Evolutionary conservation across 2,888 invertebrate genomes (phyloP).

Genomic region (Hemicrepidius hirtus): DNA sequence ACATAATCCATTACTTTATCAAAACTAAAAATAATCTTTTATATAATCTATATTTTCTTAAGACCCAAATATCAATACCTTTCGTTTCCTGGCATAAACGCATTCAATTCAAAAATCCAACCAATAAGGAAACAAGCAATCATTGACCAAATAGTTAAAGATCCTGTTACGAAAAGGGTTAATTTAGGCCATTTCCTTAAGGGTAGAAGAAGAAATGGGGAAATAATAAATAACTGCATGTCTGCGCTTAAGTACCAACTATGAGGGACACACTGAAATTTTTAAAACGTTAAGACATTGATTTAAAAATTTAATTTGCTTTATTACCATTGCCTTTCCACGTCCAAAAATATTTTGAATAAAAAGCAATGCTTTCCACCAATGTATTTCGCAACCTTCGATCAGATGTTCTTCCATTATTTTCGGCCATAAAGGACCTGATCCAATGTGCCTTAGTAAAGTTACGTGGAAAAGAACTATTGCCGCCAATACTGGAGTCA

Average conservation of each 20-base stretch:
- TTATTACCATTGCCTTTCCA: neutral
- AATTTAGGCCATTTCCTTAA: conserved; percentile 52
- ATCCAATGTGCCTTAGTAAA: conserved; percentile 71
- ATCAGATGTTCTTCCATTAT: conserved; percentile 56
- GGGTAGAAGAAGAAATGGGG: conserved; percentile 71
- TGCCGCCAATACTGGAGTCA: conserved; percentile 73
- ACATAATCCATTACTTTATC: conserved; percentile 1
- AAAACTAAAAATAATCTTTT: neutral
- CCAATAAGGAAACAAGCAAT: neutral
- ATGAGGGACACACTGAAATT: conserved; percentile 69
- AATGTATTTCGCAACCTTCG: conserved; percentile 65
- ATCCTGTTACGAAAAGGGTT: neutral
- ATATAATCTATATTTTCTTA: conserved; percentile 43
- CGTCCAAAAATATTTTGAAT: conserved; percentile 65
- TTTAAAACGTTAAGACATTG: too few species aligned
- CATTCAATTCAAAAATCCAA: conserved; percentile 10
- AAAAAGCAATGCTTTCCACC: conserved; percentile 71
- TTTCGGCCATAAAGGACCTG: conserved; percentile 73
- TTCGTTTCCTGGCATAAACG: neutral
- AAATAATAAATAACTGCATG: conserved; percentile 71
- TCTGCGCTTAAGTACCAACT: conserved; percentile 73
- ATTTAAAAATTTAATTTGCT: too few species aligned
- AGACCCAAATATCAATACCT: conserved; percentile 1
- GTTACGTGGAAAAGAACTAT: conserved; percentile 72
- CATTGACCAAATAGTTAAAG: neutral